Conservation (phyloP, 2,113 vertebrate species). For the Hippopotamus amphibius region DNA sequence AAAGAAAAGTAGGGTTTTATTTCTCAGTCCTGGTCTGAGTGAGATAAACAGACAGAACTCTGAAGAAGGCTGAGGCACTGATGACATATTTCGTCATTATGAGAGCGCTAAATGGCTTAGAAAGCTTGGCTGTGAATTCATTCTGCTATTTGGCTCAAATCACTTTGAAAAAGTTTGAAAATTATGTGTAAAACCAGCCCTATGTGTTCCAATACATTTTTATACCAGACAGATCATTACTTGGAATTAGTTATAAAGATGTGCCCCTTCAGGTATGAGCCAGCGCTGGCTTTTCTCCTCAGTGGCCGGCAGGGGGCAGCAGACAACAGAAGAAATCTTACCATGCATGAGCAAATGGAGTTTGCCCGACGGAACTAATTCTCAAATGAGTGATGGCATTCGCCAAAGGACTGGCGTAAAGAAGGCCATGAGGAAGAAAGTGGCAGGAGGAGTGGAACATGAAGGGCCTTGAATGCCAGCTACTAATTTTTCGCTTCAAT, state of each 20-base stretch:
- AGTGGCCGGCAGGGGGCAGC: neutral
- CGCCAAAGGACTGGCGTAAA: neutral
- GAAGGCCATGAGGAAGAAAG: neutral
- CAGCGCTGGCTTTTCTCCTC: neutral
- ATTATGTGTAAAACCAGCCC: constrained; percentile 69
- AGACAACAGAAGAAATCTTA: neutral
- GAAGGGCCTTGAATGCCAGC: neutral
- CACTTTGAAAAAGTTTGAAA: constrained; percentile 80
- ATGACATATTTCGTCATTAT: constrained; percentile 70
- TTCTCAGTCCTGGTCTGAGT: neutral
- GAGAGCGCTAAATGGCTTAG: constrained; percentile 62
- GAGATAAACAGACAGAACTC: constrained; percentile 60
- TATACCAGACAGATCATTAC: constrained; percentile 64
- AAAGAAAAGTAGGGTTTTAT: neutral
- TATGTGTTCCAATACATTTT: constrained; percentile 69
- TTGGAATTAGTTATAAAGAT: constrained; percentile 79
- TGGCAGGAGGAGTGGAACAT: neutral
- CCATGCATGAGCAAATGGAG: neutral
- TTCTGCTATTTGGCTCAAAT: constrained; percentile 64
- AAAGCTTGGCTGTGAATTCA: constrained; percentile 62
- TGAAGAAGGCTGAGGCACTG: neutral
- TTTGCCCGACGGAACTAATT: neutral
- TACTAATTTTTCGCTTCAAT: neutral
- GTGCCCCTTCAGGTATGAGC: neutral
- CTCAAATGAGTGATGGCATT: neutral